These are phyloP conservation scores for Endomychus coccineus DNA, from an alignment of 2,888 invertebrate genomes.

Conservation along the genomic window DNA sequence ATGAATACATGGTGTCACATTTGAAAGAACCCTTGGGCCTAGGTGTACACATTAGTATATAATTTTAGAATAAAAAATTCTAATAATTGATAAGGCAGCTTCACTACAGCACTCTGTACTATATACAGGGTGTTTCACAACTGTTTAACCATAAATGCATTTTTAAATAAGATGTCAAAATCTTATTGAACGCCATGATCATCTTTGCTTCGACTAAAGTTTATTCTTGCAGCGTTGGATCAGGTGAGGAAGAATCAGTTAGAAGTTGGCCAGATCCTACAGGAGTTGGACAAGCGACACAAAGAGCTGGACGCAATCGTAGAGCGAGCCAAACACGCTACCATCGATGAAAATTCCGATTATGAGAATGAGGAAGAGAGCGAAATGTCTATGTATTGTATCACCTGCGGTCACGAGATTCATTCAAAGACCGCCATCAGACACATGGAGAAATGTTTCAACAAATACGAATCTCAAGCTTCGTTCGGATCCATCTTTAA, in stretches of 20 bases:
- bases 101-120: too few relatives aligned
- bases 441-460: constrained; percentile 98
- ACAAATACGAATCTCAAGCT: constrained; percentile 95
- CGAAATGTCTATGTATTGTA: constrained; percentile 81
- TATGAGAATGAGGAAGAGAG: constrained; percentile 58
- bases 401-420: constrained; percentile 95
- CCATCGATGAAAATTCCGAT: constrained; percentile 56
- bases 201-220: too few relatives aligned
- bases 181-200: too few relatives aligned
- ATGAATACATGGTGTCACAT: too few relatives aligned
- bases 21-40: too few relatives aligned
- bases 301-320: constrained; percentile 72
- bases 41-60: too few relatives aligned
- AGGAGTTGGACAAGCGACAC: constrained; percentile 73
- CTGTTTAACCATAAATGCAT: too few relatives aligned
- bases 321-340: constrained; percentile 66
- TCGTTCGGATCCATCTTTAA: constrained; percentile 93
- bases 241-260: constrained; percentile 67
- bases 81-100: too few relatives aligned
- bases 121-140: too few relatives aligned
- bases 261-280: constrained; percentile 68
- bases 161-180: too few relatives aligned
- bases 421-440: constrained; percentile 85
- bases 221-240: constrained; percentile 40
- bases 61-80: too few relatives aligned